These are phyloP conservation scores for Puntigrus tetrazona DNA, from an alignment of 2,113 vertebrate genomes.

Conservation along the genomic window DNA sequence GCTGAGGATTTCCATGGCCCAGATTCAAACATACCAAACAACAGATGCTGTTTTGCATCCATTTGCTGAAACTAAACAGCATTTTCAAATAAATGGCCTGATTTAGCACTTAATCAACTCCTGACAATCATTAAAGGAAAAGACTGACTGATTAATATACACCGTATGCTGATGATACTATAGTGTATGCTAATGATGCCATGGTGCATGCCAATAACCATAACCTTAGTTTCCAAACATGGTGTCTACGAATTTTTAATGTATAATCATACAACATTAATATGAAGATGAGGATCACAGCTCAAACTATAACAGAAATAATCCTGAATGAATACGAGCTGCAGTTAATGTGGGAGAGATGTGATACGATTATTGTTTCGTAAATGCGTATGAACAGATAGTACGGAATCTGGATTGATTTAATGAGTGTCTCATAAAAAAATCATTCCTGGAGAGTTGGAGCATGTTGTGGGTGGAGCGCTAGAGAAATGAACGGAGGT, in stretches of 20 bases:
- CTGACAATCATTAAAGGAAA: not conserved
- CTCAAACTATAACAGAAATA: not conserved
- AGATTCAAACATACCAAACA: conserved; percentile 8
- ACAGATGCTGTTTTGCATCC: conserved; percentile 31
- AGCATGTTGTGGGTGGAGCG: conserved; percentile 5
- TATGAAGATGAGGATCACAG: not conserved
- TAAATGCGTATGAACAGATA: not conserved
- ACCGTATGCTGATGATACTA: not conserved
- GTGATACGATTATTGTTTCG: not conserved
- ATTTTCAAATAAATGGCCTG: conserved; percentile 23
- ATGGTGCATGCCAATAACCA: not conserved
- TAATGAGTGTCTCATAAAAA: not conserved
- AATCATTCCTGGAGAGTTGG: conserved; percentile 30
- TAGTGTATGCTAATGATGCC: not conserved
- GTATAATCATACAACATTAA: not conserved
- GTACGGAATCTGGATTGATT: conserved; percentile 1
- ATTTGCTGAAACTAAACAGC: not conserved
- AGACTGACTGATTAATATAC: not conserved
- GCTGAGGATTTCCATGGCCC: conserved; percentile 7
- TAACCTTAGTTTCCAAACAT: not conserved
- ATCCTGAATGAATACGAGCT: not conserved
- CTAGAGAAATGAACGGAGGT: conserved; percentile 11
- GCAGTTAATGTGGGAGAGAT: not conserved
- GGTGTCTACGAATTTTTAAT: not conserved
- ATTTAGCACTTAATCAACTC: conserved; percentile 10